Percentiles rank a stretch among this genome's conserved stretches.
These are phyloP conservation scores for Pygmarrhopalites habei DNA, from an alignment of 1,140 invertebrate genomes.

Conservation along the genomic window DNA sequence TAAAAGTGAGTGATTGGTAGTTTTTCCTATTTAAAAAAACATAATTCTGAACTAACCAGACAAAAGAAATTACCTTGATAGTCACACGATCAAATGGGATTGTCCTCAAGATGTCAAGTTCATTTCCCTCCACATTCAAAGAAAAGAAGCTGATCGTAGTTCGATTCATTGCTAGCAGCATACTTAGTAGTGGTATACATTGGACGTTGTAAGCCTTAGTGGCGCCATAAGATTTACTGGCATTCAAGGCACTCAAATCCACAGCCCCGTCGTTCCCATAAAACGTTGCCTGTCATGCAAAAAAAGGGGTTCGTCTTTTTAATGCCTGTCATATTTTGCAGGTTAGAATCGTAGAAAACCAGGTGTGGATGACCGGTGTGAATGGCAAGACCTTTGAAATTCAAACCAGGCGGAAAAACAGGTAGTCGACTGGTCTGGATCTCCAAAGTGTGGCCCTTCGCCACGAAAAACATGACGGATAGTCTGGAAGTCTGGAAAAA, in stretches of 20 bases:
- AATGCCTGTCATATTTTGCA: neutral
- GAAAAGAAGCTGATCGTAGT: constrained; percentile 38
- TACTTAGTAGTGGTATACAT: constrained; percentile 49
- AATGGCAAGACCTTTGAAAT: no score
- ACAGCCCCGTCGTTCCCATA: neutral
- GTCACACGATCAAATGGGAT: constrained; percentile 48
- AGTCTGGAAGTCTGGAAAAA: no score
- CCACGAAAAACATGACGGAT: no score
- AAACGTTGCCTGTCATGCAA: neutral
- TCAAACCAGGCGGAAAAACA: no score
- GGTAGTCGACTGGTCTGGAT: no score
- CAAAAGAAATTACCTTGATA: constrained; percentile 38
- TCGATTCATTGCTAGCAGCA: constrained; percentile 46
- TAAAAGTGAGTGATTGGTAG: no score
- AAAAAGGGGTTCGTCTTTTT: neutral
- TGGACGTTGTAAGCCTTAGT: constrained; percentile 46
- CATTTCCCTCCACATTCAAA: constrained; percentile 50
- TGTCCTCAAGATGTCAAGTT: constrained; percentile 50
- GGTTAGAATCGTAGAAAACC: no score
- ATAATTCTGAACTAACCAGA: no score
- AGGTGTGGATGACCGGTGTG: no score
- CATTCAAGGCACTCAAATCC: neutral
- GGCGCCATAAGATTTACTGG: neutral
- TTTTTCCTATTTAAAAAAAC: no score
- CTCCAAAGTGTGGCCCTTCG: no score